Percentiles rank a stretch among this genome's conserved stretches.
Evolutionary conservation across 37 sponge, comb jelly and placozoan genomes (phyloP).

Genomic region (Petrosia ficiformis): DNA sequence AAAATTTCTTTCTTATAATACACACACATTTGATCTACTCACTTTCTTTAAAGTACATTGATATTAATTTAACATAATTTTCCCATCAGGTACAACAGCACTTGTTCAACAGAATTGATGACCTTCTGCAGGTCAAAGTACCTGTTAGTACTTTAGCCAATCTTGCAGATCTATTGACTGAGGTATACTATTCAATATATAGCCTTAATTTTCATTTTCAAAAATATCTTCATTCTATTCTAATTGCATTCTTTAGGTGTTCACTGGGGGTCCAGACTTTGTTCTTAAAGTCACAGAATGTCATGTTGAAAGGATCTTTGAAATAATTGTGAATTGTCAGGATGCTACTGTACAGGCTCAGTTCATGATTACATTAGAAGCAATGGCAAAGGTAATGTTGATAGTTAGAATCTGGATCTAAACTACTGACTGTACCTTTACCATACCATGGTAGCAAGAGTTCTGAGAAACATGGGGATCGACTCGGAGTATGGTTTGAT

Average conservation of each 20-base stretch:
- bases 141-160: neutral
- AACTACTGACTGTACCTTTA: no score
- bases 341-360: constrained; percentile 18
- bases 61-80: no score
- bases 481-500: no score
- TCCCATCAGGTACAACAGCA: neutral
- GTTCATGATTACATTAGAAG: constrained; percentile 47
- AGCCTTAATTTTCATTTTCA: no score
- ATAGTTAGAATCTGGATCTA: no score
- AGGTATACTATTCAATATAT: no score
- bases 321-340: neutral
- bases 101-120: constrained; percentile 5
- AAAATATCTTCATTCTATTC: no score
- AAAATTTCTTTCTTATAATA: no score
- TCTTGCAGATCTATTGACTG: constrained; percentile 1
- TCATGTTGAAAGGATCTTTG: constrained; percentile 2
- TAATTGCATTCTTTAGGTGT: neutral
- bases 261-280: neutral
- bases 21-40: no score
- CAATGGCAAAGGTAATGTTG: constrained; percentile 50
- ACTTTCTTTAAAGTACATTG: no score
- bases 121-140: neutral
- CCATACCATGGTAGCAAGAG: no score
- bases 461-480: no score
- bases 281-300: neutral